Conservation (phyloP, 2,888 invertebrate species). For the Ectobius pallidus region DNA sequence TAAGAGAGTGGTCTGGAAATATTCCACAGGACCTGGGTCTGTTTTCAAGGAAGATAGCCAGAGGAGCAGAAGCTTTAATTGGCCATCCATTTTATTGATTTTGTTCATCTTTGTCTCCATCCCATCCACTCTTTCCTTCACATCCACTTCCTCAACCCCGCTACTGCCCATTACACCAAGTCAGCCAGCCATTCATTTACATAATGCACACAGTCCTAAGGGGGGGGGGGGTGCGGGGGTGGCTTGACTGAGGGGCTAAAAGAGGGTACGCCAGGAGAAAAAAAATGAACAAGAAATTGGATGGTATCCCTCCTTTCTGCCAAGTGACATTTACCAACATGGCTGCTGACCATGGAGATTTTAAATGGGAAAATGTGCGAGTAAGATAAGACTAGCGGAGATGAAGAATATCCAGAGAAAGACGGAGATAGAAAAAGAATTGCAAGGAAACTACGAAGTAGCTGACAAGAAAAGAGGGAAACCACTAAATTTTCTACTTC, state of each 20-base stretch:
- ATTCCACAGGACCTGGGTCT: no score
- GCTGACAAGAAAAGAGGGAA: constrained; percentile 34
- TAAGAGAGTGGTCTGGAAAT: no score
- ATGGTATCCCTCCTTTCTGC: constrained; percentile 19
- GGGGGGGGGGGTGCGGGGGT: constrained; percentile 25
- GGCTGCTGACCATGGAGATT: constrained; percentile 40
- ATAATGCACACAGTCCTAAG: constrained; percentile 27
- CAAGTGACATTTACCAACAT: constrained; percentile 40
- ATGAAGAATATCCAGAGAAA: not conserved
- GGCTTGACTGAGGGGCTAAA: not conserved
- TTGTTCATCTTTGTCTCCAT: constrained; percentile 35
- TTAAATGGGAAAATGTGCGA: constrained; percentile 30
- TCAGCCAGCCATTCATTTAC: constrained; percentile 29
- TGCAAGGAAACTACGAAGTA: constrained; percentile 18
- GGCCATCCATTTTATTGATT: constrained; percentile 35
- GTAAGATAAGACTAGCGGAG: constrained; percentile 13
- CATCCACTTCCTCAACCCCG: constrained; percentile 18
- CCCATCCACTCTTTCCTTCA: not conserved
- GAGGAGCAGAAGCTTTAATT: constrained; percentile 29
- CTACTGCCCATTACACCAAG: constrained; percentile 30
- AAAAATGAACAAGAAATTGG: constrained; percentile 17
- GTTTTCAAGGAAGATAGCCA: not conserved
- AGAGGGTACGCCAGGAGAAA: constrained; percentile 17
- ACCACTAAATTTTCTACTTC: constrained; percentile 22
- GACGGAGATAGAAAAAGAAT: not conserved